phyloP scores from a whole-genome alignment of 2,888 invertebrate species.

The Drosophila neotestacea region DNA sequence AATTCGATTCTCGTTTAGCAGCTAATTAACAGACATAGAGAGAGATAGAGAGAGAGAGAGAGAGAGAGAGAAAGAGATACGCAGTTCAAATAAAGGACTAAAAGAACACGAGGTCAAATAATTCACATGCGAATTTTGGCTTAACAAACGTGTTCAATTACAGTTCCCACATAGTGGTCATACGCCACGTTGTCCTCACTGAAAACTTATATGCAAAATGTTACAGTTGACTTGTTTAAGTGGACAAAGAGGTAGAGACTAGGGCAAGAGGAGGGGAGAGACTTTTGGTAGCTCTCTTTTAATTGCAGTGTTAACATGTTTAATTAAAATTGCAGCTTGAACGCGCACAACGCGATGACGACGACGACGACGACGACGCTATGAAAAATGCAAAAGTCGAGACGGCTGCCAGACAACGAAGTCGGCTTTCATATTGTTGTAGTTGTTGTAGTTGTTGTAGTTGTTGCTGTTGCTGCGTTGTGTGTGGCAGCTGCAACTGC shows the following conservation, averaged over 20 bases:
- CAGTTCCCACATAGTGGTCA: slow-evolving; percentile 43
- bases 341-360: slow-evolving; percentile 44
- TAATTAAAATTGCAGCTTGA: slow-evolving; percentile 77
- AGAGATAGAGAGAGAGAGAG: background rate
- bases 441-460: slow-evolving; percentile 12
- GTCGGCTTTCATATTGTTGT: slow-evolving; percentile 26
- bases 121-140: slow-evolving; percentile 15
- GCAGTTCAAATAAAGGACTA: background rate
- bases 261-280: background rate
- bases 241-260: too few species aligned
- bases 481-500: slow-evolving; percentile 37
- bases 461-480: slow-evolving; percentile 17
- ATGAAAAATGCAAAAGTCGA: slow-evolving; percentile 56
- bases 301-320: slow-evolving; percentile 78
- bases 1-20: slow-evolving; percentile 55
- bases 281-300: slow-evolving; percentile 40
- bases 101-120: slow-evolving; percentile 9
- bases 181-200: slow-evolving; percentile 40
- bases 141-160: slow-evolving; percentile 36
- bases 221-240: slow-evolving; percentile 1
- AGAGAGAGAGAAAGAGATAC: background rate
- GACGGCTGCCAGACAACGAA: slow-evolving; percentile 65
- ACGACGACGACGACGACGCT: slow-evolving; percentile 9
- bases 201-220: slow-evolving; percentile 7
- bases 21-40: slow-evolving; percentile 53